phyloP scores from a whole-genome alignment of 1,140 invertebrate genomes.

The Zaprionus capensis region DNA sequence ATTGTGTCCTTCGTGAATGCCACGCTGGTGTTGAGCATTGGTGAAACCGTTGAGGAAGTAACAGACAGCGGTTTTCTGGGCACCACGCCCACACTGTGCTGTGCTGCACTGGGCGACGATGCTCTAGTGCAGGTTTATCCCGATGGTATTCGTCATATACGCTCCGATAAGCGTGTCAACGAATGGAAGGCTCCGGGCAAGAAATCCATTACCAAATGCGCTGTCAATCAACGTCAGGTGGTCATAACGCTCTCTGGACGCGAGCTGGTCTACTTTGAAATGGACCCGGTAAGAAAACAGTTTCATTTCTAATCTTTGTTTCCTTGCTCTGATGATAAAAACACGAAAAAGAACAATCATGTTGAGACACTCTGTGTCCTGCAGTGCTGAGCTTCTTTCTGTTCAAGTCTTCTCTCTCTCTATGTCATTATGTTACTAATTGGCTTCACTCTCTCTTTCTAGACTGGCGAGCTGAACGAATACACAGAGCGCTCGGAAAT shows the following conservation, averaged over 20 bases:
- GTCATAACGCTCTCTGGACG: conserved; percentile 99
- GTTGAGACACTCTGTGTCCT: conserved; percentile 84
- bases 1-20: conserved; percentile 99
- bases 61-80: conserved; percentile 99
- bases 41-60: conserved; percentile 99
- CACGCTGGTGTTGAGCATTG: conserved; percentile 99
- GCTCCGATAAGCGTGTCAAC: conserved; percentile 98
- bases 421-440: background rate
- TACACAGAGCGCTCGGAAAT: conserved; percentile 99
- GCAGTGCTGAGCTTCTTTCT: conserved; percentile 79
- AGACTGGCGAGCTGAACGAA: conserved; percentile 99
- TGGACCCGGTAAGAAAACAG: conserved; percentile 95
- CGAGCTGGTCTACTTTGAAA: conserved; percentile 99
- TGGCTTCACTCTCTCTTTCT: conserved; percentile 60
- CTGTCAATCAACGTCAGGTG: conserved; percentile 99
- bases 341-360: conserved; percentile 83
- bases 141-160: conserved; percentile 99
- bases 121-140: conserved; percentile 99
- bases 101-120: conserved; percentile 98
- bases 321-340: conserved; percentile 79
- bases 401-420: background rate
- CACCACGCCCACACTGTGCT: conserved; percentile 98
- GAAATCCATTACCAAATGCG: conserved; percentile 98
- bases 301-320: background rate
- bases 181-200: conserved; percentile 99